phyloP scores from a whole-genome alignment of 2,888 invertebrate species.

The Thereva nobilitata region DNA sequence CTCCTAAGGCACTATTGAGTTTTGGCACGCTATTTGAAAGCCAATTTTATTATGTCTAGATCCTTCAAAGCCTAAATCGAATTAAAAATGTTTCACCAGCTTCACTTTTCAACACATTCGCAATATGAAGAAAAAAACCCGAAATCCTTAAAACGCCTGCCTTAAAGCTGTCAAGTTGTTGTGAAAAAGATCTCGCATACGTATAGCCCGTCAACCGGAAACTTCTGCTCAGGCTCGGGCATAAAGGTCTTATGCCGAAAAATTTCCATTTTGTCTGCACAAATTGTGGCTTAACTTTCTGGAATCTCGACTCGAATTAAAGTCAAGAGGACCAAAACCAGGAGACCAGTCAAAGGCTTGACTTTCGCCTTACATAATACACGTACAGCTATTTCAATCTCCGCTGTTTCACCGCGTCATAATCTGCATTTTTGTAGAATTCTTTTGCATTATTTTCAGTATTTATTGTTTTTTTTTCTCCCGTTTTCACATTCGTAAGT shows the following conservation, averaged over 20 bases:
- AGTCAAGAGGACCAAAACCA: constrained; percentile 32
- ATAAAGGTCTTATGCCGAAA: constrained; percentile 31
- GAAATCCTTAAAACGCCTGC: constrained; percentile 18
- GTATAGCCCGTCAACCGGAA: constrained; percentile 21
- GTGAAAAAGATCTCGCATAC: constrained; percentile 8
- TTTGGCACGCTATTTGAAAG: too few species aligned
- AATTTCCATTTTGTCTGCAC: constrained; percentile 32
- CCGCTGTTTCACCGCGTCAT: constrained; percentile 20
- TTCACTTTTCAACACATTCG: neutral
- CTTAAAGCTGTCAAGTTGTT: too few species aligned
- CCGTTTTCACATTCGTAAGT: constrained; percentile 4
- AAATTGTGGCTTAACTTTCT: constrained; percentile 22
- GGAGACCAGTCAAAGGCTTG: constrained; percentile 24
- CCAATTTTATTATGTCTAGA: too few species aligned
- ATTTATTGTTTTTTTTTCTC: constrained; percentile 9
- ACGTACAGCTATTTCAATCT: constrained; percentile 27
- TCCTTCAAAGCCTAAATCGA: too few species aligned
- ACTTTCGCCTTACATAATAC: constrained; percentile 30
- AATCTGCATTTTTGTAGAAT: constrained; percentile 25
- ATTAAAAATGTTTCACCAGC: too few species aligned
- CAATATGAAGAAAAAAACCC: constrained; percentile 1
- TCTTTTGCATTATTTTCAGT: constrained; percentile 33
- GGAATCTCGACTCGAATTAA: constrained; percentile 12
- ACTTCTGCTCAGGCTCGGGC: constrained; percentile 22
- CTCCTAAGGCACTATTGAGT: too few species aligned